These are phyloP conservation scores for Sisyra terminalis DNA, from an alignment of 2,888 invertebrate genomes.

Conservation along the genomic window DNA sequence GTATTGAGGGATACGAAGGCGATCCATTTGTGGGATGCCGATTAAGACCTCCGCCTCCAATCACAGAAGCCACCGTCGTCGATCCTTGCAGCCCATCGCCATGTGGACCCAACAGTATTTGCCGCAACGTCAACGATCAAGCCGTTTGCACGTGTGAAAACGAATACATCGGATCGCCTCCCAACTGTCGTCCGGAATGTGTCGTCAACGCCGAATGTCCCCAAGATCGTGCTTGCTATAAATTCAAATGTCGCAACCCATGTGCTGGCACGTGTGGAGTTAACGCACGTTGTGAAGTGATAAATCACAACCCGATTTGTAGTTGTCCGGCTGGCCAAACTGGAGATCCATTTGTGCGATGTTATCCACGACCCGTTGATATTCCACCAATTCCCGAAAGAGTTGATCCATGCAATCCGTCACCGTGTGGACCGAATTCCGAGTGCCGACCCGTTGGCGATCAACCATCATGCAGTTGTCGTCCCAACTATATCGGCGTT, in stretches of 20 bases:
- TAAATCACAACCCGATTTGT: constrained; percentile 64
- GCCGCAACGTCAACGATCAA: constrained; percentile 43
- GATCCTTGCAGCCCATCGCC: constrained; percentile 57
- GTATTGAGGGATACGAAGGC: constrained; percentile 52
- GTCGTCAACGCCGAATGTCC: constrained; percentile 59
- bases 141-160: constrained; percentile 58
- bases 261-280: constrained; percentile 59
- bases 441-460: constrained; percentile 38
- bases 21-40: constrained; percentile 49
- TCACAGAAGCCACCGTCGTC: constrained; percentile 3
- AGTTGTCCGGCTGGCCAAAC: constrained; percentile 47
- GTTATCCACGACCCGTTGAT: constrained; percentile 26
- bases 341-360: constrained; percentile 63
- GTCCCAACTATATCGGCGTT: constrained; percentile 48
- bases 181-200: constrained; percentile 62
- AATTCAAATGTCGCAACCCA: constrained; percentile 59
- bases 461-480: constrained; percentile 51
- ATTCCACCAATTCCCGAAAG: constrained; percentile 22
- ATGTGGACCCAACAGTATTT: constrained; percentile 62
- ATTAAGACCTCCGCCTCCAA: constrained; percentile 17
- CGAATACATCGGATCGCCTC: constrained; percentile 53
- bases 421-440: constrained; percentile 47
- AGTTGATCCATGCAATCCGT: constrained; percentile 38
- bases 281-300: constrained; percentile 52
- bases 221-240: constrained; percentile 51